Conservation (phyloP, 2,113 vertebrate genomes). For the Anser brachyrhynchus region DNA sequence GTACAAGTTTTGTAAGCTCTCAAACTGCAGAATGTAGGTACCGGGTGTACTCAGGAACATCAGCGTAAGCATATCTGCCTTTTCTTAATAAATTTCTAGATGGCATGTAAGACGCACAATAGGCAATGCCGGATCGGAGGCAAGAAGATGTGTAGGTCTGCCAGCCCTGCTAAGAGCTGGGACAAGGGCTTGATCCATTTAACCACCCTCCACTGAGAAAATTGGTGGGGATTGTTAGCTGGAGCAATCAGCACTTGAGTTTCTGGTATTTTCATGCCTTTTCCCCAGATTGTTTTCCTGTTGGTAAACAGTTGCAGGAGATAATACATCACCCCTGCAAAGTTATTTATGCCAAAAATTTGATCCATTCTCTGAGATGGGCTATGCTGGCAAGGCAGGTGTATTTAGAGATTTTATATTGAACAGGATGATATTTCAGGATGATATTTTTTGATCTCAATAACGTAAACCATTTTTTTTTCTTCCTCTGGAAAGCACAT, state of each 20-base stretch:
- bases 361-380: not conserved
- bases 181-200: not conserved
- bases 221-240: not conserved
- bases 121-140: not conserved
- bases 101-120: not conserved
- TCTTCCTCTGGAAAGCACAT: not conserved
- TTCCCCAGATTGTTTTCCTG: not conserved
- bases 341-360: not conserved
- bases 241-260: not conserved
- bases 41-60: not conserved
- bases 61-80: not conserved
- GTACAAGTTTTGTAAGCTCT: not conserved
- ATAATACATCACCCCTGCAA: not conserved
- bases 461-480: conserved; percentile 17
- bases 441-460: not conserved
- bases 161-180: not conserved
- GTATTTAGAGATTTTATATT: not conserved
- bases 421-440: not conserved
- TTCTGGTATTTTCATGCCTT: not conserved
- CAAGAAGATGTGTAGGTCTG: not conserved
- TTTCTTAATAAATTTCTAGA: not conserved
- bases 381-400: not conserved
- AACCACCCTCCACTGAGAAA: not conserved
- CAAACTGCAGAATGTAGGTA: not conserved
- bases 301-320: not conserved